These are phyloP conservation scores for Variabilichromis moorii DNA, from an alignment of 2,113 vertebrate species.

Conservation along the genomic window DNA sequence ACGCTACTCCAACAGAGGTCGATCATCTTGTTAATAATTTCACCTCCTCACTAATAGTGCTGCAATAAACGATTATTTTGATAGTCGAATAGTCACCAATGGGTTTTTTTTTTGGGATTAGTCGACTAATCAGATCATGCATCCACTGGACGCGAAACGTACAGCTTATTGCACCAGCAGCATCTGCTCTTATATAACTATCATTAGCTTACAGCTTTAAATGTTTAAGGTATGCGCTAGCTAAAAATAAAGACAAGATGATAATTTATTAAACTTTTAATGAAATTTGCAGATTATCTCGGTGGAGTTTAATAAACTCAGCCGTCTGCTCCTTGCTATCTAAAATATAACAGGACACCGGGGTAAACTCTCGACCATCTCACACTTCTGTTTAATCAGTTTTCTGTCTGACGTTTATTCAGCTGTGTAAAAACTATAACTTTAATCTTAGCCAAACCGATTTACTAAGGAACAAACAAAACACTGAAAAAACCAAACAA, in stretches of 20 bases:
- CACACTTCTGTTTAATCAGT: background rate
- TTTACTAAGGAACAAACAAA: background rate
- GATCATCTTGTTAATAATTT: background rate
- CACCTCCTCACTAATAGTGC: background rate
- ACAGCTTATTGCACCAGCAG: background rate
- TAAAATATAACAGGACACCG: background rate
- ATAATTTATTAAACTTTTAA: background rate
- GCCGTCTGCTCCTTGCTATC: background rate
- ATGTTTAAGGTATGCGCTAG: rapidly evolving
- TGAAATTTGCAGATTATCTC: background rate
- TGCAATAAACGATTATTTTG: background rate
- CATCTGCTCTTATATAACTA: background rate
- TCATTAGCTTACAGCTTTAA: background rate
- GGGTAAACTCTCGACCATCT: background rate
- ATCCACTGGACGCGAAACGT: background rate
- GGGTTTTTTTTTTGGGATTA: background rate
- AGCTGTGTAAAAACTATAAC: background rate
- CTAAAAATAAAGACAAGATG: background rate
- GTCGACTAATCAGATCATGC: background rate
- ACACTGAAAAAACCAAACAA: background rate
- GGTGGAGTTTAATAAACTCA: background rate
- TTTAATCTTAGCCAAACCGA: background rate
- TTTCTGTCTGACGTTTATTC: background rate
- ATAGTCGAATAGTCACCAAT: background rate
- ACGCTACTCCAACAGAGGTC: background rate